Evolutionary conservation across 2,113 vertebrate species (phyloP).

Genomic region (human (Homo sapiens)): GRCh38 chr5:170712501-170713000

Average conservation of each 20-base stretch:
- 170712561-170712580: conserved; percentile 46
- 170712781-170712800: conserved; percentile 51
- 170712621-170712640: conserved; percentile 34
- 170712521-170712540: neutral
- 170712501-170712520: neutral
- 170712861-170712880: conserved; percentile 84
- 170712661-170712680: neutral
- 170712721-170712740: neutral
- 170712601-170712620: conserved; percentile 62
- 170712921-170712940: conserved; percentile 42
- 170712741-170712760: neutral
- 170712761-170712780: neutral
- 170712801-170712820: conserved; percentile 58
- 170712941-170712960: conserved; percentile 26
- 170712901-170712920: conserved; percentile 71
- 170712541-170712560: conserved; percentile 26
- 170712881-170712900: conserved; percentile 83
- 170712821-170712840: conserved; percentile 80
- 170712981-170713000: neutral
- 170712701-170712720: neutral
- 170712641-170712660: conserved; percentile 31
- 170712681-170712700: neutral
- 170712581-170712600: conserved; percentile 74
- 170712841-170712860: conserved; percentile 85
- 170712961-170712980: neutral